Evolutionary conservation across 2,888 invertebrate genomes (phyloP), one percentile per base, ranked within the genome.

Genomic region (Oxystoma pomonae): DNA sequence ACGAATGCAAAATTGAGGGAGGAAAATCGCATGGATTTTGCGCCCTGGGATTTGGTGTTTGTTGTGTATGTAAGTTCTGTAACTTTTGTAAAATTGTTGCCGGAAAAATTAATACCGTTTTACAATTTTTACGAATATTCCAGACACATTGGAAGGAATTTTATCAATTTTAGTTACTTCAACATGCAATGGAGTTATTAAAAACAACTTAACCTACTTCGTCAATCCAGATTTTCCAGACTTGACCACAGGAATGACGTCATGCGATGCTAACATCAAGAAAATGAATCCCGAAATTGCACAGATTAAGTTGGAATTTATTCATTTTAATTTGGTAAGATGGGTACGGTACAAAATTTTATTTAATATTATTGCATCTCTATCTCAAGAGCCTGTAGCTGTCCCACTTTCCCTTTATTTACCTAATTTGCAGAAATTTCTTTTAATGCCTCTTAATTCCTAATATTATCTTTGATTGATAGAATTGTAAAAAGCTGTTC

Each of bases 21-120:
- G 86, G 86, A n/a, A 78, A 80, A 69, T 87, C 92, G 0, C 84
- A 86, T 50, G 93, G 93, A 0, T 87, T 88, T 71, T 93, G 93
- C 74, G 92, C 92, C 0, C 84, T 90, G 66, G 92, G 93, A 7
- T 90, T 93, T 68, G 93, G 93, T 0, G 92, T 92, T 9, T 93
- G 93, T 76, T 93, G 93, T 78, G 86, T 92, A 61, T 92, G 92
- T 92, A 79, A 87, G 91, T 89, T 71, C 62, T 52, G 22, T 21
- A 21, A 12, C 7, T 57, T 12, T 57, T 57, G 21, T 9, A 55
- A 12, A 16, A 16, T 12, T 12, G 16, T 55, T 55, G 17, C 55
- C 12, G 9, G 9, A n/a, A n/a, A n/a, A n/a, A n/a, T n/a, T n/a
- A n/a, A n/a, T n/a, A n/a, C n/a, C n/a, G n/a, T n/a, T n/a, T n/a